These are phyloP conservation scores for Chromobotia macracanthus DNA, from an alignment of 2,797 vertebrate species.

Conservation along the genomic window DNA sequence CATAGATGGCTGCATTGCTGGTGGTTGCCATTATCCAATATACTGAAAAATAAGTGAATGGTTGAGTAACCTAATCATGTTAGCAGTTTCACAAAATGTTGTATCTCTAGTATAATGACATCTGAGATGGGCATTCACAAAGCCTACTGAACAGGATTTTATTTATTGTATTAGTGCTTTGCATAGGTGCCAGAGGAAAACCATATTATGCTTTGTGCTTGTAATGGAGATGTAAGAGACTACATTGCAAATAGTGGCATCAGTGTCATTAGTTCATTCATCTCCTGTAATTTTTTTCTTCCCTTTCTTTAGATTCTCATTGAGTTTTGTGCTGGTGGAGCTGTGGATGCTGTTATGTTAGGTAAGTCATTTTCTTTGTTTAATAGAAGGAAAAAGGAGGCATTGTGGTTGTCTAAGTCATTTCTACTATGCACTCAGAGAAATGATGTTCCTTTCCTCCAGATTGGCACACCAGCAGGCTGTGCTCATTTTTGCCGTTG, in stretches of 20 bases:
- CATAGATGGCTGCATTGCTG: slow-evolving; percentile 7
- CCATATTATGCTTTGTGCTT: background rate
- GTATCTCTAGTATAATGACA: slow-evolving; percentile 5
- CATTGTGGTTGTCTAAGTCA: slow-evolving; percentile 37
- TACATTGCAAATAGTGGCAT: slow-evolving; percentile 1
- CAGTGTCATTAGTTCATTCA: background rate
- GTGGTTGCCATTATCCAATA: slow-evolving; percentile 9
- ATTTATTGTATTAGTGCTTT: slow-evolving; percentile 14
- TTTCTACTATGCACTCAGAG: slow-evolving; percentile 12
- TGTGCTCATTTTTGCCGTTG: slow-evolving; percentile 44
- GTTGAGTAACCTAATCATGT: slow-evolving; percentile 26
- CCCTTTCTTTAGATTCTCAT: slow-evolving; percentile 89
- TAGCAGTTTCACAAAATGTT: slow-evolving; percentile 37
- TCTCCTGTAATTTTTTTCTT: slow-evolving; percentile 7
- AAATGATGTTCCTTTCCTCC: slow-evolving; percentile 52
- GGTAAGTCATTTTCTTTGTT: slow-evolving; percentile 81
- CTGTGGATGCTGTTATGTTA: slow-evolving; percentile 97
- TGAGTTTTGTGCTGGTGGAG: slow-evolving; percentile 98
- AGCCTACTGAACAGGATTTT: slow-evolving; percentile 5
- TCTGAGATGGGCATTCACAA: slow-evolving; percentile 8
- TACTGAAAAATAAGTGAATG: slow-evolving; percentile 33
- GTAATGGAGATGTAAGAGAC: background rate
- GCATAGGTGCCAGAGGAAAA: background rate
- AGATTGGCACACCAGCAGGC: slow-evolving; percentile 38
- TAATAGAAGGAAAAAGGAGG: background rate